These are phyloP conservation scores for Cuculus canorus DNA, from an alignment of 2,797 vertebrate species.

Conservation along the genomic window DNA sequence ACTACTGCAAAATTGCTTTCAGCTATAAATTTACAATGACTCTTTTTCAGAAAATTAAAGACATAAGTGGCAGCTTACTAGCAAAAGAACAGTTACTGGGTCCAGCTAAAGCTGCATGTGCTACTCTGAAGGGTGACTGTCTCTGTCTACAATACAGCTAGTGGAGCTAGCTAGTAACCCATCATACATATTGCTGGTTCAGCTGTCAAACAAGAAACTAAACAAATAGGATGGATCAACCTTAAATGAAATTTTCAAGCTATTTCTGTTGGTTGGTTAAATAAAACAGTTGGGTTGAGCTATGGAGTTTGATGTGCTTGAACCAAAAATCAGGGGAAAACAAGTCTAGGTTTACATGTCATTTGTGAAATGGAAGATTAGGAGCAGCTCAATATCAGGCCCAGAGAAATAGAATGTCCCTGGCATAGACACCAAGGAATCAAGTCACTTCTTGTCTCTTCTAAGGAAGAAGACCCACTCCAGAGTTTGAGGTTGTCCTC, in stretches of 20 bases:
- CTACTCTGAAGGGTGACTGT: not conserved
- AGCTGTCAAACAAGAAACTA: not conserved
- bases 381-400: not conserved
- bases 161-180: not conserved
- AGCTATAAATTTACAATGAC: not conserved
- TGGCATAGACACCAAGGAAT: not conserved
- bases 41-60: not conserved
- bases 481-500: not conserved
- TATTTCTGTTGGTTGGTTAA: not conserved
- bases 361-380: not conserved
- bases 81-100: not conserved
- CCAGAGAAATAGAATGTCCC: not conserved
- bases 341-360: not conserved
- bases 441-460: not conserved
- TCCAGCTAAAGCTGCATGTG: not conserved
- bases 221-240: not conserved
- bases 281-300: not conserved
- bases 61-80: not conserved
- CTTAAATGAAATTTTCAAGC: not conserved
- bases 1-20: not conserved
- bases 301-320: not conserved
- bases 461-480: not conserved
- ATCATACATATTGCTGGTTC: not conserved
- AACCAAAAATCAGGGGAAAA: not conserved
- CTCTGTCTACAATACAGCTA: not conserved